Conservation (phyloP, 2,888 invertebrate genomes). For the Leptopterna dolabrata region DNA sequence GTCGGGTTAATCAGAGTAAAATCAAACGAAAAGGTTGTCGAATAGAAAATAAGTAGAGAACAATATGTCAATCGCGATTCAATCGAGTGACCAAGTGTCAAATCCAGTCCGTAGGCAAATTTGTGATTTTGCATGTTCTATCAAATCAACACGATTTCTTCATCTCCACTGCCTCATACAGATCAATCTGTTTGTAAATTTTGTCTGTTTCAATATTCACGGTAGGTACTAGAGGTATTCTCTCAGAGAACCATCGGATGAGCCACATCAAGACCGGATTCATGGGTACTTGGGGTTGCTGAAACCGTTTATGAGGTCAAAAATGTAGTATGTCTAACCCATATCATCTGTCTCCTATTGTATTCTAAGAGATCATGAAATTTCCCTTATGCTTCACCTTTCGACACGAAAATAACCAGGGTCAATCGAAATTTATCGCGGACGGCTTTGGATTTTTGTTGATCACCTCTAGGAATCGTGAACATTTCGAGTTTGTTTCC, state of each 20-base stretch:
- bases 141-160: too few species aligned
- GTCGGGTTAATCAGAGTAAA: too few species aligned
- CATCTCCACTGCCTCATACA: too few species aligned
- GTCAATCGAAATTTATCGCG: background rate
- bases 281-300: too few species aligned
- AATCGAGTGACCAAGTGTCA: background rate
- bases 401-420: background rate
- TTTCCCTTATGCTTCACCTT: background rate
- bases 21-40: background rate
- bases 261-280: too few species aligned
- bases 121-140: too few species aligned
- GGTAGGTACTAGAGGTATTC: too few species aligned
- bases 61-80: background rate
- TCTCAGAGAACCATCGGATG: too few species aligned
- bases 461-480: background rate
- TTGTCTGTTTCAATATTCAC: too few species aligned
- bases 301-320: too few species aligned
- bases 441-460: background rate
- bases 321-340: too few species aligned
- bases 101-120: background rate
- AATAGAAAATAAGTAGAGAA: background rate
- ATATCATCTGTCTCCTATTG: background rate
- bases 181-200: too few species aligned
- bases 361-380: background rate
- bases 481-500: background rate